Base-by-base conservation (phyloP, 2,888 invertebrate species). In the Iphiclides podalirius region DNA sequence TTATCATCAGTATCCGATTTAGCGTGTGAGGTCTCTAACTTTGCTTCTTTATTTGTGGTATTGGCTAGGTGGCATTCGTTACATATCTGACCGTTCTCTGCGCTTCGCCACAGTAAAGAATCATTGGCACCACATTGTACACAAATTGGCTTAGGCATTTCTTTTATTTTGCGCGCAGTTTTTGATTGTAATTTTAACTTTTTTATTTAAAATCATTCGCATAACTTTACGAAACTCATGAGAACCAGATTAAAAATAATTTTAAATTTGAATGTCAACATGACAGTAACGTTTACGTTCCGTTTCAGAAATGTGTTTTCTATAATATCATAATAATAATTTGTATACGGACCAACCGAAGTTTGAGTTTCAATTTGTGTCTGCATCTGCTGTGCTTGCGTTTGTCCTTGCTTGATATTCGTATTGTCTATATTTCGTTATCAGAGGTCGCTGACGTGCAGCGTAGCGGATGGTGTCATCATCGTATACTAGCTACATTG, bases 51-150 rank as follows among this genome's bases (percentile, higher is more conserved):
- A 37, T 63, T 66, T 6, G 69, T 68, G 8, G 75, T 69, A 59
- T 81, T 82, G 1, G 91, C 52, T 39, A 92, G 90, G 54, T 92
- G 90, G 70, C 96, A 96, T 43, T 93, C 91, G 67, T 94, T 93
- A 67, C 96, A 96, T 55, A 95, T 90, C 70, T 94, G 93, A 0
- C 94, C 95, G 63, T 91, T 90, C 52, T 94, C 93, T 1, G 92
- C 90, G 54, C 91, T 92, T 15, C 94, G 93, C 96, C 96, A 96
- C 52, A 95, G 85, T 8, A 93, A 81, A 0, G 94, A 93, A 63
- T 94, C 93, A 15, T 89, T 91, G 8, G 91, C 90, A 55, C 90
- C 91, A 72, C 95, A 95, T 70, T 93, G 93, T 40, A 91, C 79
- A 72, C 95, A 95, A 55, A 90, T 90, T 11, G 94, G 93, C 63